Conservation (phyloP, 2,888 invertebrate species). For the Rosalia funebris region DNA sequence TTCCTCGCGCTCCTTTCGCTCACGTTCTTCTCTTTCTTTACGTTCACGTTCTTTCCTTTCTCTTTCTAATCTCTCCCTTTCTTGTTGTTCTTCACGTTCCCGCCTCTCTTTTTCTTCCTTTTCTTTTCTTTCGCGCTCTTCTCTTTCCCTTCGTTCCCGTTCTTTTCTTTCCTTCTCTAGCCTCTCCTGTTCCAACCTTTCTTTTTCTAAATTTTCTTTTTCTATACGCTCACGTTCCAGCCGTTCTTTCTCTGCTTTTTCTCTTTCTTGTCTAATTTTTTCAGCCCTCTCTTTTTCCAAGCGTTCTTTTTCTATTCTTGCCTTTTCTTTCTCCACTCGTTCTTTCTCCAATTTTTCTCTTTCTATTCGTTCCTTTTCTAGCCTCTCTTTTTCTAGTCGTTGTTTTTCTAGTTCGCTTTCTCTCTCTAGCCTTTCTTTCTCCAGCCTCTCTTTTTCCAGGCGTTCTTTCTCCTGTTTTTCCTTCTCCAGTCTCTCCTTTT, state of each 20-base stretch:
- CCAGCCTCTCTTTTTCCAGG: slow-evolving; percentile 56
- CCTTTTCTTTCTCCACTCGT: slow-evolving; percentile 57
- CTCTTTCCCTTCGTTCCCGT: slow-evolving; percentile 51
- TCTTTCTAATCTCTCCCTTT: slow-evolving; percentile 48
- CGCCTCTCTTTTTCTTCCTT: slow-evolving; percentile 54
- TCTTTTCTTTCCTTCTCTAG: slow-evolving; percentile 44
- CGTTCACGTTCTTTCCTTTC: slow-evolving; percentile 58
- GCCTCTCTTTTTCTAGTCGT: slow-evolving; percentile 57
- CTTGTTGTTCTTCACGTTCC: slow-evolving; percentile 50
- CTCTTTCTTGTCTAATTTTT: slow-evolving; percentile 50
- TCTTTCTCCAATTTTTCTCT: slow-evolving; percentile 59
- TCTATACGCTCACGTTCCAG: slow-evolving; percentile 49
- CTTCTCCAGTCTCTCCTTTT: slow-evolving; percentile 57
- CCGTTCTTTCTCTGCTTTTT: slow-evolving; percentile 40
- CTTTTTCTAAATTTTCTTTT: slow-evolving; percentile 56
- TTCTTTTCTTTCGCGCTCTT: slow-evolving; percentile 56
- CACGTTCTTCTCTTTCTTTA: slow-evolving; percentile 52
- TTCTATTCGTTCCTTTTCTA: slow-evolving; percentile 62
- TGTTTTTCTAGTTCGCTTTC: slow-evolving; percentile 54
- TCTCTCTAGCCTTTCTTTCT: slow-evolving; percentile 59
- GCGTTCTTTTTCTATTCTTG: slow-evolving; percentile 49
- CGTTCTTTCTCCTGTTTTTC: slow-evolving; percentile 63
- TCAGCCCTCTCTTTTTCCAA: slow-evolving; percentile 47
- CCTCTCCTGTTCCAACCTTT: slow-evolving; percentile 52
- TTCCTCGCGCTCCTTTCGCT: slow-evolving; percentile 44